Percentiles rank a stretch among this genome's conserved stretches.
Conservation (phyloP, 2,888 invertebrate genomes). For the Bimastos eiseni region DNA sequence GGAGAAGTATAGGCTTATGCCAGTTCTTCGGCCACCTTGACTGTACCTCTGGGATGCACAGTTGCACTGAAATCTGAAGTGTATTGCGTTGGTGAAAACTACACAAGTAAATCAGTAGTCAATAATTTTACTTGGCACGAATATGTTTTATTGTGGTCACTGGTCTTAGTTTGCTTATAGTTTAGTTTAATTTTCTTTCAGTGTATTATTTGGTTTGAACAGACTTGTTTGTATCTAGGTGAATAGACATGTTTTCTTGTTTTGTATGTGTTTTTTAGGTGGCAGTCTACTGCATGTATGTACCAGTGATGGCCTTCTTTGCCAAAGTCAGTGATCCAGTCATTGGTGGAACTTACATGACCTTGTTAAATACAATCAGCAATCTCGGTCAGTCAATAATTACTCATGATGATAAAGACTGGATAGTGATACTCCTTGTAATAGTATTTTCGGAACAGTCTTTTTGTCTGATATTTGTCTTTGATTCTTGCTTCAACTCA, state of each 20-base stretch:
- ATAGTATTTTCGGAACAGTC: background rate
- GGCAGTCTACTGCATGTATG: conserved; percentile 93
- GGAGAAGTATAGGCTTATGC: background rate
- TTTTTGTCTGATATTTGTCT: background rate
- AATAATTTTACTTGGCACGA: background rate
- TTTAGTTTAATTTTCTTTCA: background rate
- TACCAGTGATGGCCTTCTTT: conserved; percentile 95
- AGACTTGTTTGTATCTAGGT: background rate
- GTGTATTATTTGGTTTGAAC: conserved; percentile 27
- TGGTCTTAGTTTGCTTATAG: background rate
- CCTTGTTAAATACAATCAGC: conserved; percentile 88
- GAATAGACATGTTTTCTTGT: background rate
- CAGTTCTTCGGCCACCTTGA: background rate
- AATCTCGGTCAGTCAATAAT: conserved; percentile 79
- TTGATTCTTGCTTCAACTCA: background rate
- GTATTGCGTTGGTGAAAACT: background rate
- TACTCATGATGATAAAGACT: background rate
- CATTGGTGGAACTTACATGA: conserved; percentile 99
- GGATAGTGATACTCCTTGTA: background rate
- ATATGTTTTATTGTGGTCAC: background rate
- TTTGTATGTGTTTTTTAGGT: conserved; percentile 67
- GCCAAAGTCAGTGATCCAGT: conserved; percentile 93
- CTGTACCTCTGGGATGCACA: background rate
- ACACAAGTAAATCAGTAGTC: background rate
- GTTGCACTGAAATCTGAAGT: background rate